Evolutionary conservation across 2,888 invertebrate species (phyloP), one percentile per base, ranked within the genome.

Genomic region (Andrena haemorrhoa): DNA sequence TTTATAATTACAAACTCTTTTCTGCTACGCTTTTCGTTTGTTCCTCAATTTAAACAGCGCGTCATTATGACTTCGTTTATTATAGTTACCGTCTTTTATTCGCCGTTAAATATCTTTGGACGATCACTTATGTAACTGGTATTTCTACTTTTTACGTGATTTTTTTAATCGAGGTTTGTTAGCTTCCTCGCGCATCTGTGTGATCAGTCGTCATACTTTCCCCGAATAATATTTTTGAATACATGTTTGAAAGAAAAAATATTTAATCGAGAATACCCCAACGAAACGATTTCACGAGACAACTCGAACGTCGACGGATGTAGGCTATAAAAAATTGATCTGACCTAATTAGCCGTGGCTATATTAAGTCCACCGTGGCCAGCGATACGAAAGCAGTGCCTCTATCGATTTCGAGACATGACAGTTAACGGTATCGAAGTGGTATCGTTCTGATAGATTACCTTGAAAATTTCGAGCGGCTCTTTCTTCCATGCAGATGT

Each of bases 271-370:
- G 56, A 60, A 33, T 51, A 60, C 56, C 65, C 10, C 53, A 60
- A 35, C 31, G n/a, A 58, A 75, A 31, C 70, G 66, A 60, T 63
- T 65, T 49, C 56, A 58, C 35, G 16, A 41, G 61, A 41, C 53
- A 75, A 64, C 65, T 82, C 65, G 65, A 82, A 75, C 26, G 64
- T 74, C 41, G 58, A 60, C 72, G 61, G 75, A 79, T 60, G 69
- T 66, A 56, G 53, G 65, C 61, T 82, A 68, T 83, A 73, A 83
- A 82, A 82, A 79, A 83, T 75, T 69, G 79, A 79, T 82, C 49
- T 65, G 83, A 83, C 82, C 83, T 73, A 83, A 83, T 83, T 83
- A 75, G 41, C 51, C 49, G 29, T 26, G 20, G 71, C 65, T 79
- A 82, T 82, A 82, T 82, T 75, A 79, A 82, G 83, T 79, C 61